Percentiles rank a stretch among this genome's conserved stretches.
phyloP scores from a whole-genome alignment of 2,113 vertebrate genomes.

The Ailuropoda melanoleuca region DNA sequence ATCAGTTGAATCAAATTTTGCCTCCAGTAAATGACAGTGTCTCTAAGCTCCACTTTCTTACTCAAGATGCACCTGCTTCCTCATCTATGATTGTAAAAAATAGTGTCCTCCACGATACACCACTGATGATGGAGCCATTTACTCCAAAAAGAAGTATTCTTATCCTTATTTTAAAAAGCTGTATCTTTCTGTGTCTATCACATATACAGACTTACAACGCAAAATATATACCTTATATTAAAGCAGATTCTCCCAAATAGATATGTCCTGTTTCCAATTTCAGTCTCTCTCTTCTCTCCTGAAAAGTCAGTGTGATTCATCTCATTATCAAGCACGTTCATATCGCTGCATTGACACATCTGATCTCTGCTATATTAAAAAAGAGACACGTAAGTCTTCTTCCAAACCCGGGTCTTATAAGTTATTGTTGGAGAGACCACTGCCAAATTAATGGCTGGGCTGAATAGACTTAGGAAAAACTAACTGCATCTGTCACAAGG shows the following conservation, averaged over 20 bases:
- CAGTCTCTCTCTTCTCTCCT: background rate
- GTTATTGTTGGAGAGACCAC: conserved; percentile 31
- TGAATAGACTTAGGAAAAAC: conserved; percentile 55
- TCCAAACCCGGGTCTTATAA: conserved; percentile 1
- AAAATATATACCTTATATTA: background rate
- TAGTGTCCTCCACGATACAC: background rate
- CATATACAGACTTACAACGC: background rate
- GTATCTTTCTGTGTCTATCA: background rate
- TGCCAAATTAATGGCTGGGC: conserved; percentile 62
- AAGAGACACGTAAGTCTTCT: conserved; percentile 18
- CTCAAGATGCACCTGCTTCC: conserved; percentile 58
- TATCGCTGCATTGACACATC: background rate
- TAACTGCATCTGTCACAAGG: conserved; percentile 68
- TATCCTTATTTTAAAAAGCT: background rate
- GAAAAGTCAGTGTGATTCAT: background rate
- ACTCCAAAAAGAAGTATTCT: conserved; percentile 17
- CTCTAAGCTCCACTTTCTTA: conserved; percentile 45
- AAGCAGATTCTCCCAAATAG: background rate
- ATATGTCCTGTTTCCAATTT: background rate
- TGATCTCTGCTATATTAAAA: conserved; percentile 50
- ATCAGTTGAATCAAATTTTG: conserved; percentile 68
- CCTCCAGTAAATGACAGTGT: conserved; percentile 69
- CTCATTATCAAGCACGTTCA: background rate
- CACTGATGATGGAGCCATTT: background rate
- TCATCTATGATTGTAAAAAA: conserved; percentile 49